Base-by-base conservation (phyloP, 2,113 vertebrate species). In the Scortum barcoo region DNA sequence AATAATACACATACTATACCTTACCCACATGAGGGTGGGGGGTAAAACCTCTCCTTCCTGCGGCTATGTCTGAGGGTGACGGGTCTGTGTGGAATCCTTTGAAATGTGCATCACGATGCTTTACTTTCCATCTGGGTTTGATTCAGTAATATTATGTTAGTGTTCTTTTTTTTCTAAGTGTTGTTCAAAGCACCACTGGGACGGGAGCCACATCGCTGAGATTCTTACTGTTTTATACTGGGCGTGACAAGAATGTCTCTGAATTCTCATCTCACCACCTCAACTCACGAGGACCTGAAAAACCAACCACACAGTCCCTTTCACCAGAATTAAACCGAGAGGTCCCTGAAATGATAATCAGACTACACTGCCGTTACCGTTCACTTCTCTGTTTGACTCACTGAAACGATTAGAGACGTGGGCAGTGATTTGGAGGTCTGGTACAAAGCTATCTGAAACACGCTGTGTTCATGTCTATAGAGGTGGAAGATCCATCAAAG, bases 181-280 rank as follows among this genome's bases (percentile, higher is more conserved):
- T 38, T 56, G 51, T 74, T 87, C 73, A 76, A 79, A 87, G 72
- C 22, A 30, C 54, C 36, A 5, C 72, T n/a, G 62, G 88, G 71
- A 84, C 71, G 68, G 33, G 56, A 11, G 86, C 90, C 88, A 85
- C 89, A 91, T 91, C 77, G 70, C 68, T 83, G 42, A 82, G 40
- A 93, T 92, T 77, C 65, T 86, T 90, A 22, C 57, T 61, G 46
- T 78, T 63, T 81, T 54, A 53, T 51, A 42, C 7, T 53, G 71
- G 75, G 63, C 66, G 78, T 38, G n/a, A 67, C 60, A 80, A 61
- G 86, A 85, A 88, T 87, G 73, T 63, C 56, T 60, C 73, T 57
- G 54, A 17, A 60, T 54, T 54, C 56, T 42, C 24, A 1, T 54
- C 57, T 66, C n/a, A 60, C 54, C 19, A 71, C 61, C 78, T 86